Evolutionary conservation across 2,797 vertebrate species (phyloP), one percentile per base, ranked within the genome.

Genomic region (Cryptoblepharus egeriae): DNA sequence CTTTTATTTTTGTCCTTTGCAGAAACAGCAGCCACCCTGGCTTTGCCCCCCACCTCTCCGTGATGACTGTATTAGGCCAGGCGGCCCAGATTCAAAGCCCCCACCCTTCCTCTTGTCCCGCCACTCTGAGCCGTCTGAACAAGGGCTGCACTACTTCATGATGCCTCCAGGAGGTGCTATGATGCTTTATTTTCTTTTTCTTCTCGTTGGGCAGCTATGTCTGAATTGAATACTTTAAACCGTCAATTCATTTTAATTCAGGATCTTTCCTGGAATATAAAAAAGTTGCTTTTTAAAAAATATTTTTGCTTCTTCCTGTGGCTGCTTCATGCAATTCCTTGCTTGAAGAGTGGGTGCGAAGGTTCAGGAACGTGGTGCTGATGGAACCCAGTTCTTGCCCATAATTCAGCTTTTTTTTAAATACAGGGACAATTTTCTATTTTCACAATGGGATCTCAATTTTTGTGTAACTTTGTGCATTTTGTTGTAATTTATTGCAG

Each of bases 1-100:
- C 91, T 92, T 93, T 93, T 93, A 91, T 90, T 92, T 92, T 90
- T 22, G 77, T 87, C 70, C 63, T 89, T 89, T 74, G 69, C 88
- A 85, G 71, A 77, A 80, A 0, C 1, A 65, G 88, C 83, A 71
- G n/a, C 72, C 76, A 84, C 26, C n/a, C 16, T 7, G 61, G 32
- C 6, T 22, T 12, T 8, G 49, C 67, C 30, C 22, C 22, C 49
- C 5, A 1, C 30, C 22, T 42, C 58, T 20, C 67, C 26, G 4
- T 32, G 55, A 42, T 22, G 26, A 15, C 3, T n/a, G 7, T 49
- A 24, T 15, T 37, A 26, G 12, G 42, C 28, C 24, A 5, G 32
- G 64, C 22, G 26, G 37, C 64, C 55, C 10, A 52, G 18, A 30
- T n/a, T 26, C 58, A 35, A 65, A 70, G 28, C 24, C 58, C 9